phyloP scores from a whole-genome alignment of 2,113 vertebrate genomes.

The Gnathonemus longibarbis region DNA sequence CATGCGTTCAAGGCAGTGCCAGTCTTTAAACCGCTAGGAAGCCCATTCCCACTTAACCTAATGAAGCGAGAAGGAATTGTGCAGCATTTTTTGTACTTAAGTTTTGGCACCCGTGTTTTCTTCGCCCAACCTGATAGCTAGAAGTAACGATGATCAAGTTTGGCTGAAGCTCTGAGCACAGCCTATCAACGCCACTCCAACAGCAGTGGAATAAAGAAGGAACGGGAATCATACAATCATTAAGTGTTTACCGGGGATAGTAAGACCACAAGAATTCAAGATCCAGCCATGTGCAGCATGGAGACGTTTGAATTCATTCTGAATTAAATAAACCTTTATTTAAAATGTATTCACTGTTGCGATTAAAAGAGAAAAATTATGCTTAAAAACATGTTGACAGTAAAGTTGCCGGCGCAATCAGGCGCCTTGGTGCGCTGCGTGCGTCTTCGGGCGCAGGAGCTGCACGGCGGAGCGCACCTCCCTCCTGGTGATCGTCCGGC shows the following conservation, averaged over 20 bases:
- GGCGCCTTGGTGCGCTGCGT: neutral
- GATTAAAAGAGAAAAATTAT: neutral
- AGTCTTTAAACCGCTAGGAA: neutral
- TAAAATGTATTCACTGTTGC: neutral
- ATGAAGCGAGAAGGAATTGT: neutral
- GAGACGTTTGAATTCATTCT: neutral
- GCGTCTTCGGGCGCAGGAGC: slow-evolving; percentile 5
- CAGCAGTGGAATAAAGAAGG: neutral
- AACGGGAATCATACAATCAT: neutral
- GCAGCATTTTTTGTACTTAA: neutral
- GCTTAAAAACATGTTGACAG: too few species aligned
- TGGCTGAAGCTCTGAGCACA: neutral
- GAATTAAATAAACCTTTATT: neutral
- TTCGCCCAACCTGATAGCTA: neutral
- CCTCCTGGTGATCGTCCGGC: slow-evolving; percentile 39
- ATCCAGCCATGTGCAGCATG: neutral
- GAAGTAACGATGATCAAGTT: neutral
- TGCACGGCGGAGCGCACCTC: slow-evolving; percentile 47
- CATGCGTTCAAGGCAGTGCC: neutral
- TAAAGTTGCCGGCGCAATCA: neutral
- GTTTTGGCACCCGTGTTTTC: neutral
- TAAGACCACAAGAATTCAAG: neutral
- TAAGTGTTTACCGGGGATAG: neutral
- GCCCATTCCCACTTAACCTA: neutral
- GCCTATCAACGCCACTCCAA: neutral